Evolutionary conservation across 2,113 vertebrate species (phyloP), one percentile per base, ranked within the genome.

Genomic region (Ifrita kowaldi): DNA sequence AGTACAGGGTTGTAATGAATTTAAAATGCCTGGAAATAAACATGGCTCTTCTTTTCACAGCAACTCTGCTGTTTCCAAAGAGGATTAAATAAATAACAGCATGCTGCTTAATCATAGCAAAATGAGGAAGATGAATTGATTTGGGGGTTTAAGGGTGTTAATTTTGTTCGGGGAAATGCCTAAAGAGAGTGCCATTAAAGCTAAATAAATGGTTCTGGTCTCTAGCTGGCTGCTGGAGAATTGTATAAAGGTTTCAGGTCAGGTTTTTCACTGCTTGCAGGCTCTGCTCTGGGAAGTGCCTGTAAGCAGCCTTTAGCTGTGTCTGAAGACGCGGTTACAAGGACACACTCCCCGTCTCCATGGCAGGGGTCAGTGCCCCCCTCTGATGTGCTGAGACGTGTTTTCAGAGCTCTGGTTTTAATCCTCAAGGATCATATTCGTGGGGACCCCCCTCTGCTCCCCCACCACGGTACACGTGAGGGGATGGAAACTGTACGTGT

Each of bases 1-100:
- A 86, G 52, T 24, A 52, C 4, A 37, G 60, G 16, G 67, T 55
- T 11, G n/a, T 68, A 81, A 93, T 60, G 52, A 81, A 86, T 93
- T 74, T 85, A 6, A 74, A 90, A 67, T n/a, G 53, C 68, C 79
- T 78, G 50, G 77, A 92, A 93, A 84, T 70, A 94, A 96, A 93
- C 64, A 56, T 11, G 47, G 47, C 44, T 84, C 49, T 77, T 86
- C 65, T 65, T 57, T 69, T 94, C 42, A 17, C 62, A 85, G 50
- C 67, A 60, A 76, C 52, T 85, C 46, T 17, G 39, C 79, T 85
- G n/a, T 74, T 96, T 86, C 49, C 60, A 37, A 41, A 94, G 47
- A 88, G 82, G 82, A 87, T 90, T 92, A 93, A 92, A 89, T 76
- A 93, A 96, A 90, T 67, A 93, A 44, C 71, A 75, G 47, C 39